phyloP scores from a whole-genome alignment of 2,888 invertebrate genomes.

The Lydus trimaculatus region DNA sequence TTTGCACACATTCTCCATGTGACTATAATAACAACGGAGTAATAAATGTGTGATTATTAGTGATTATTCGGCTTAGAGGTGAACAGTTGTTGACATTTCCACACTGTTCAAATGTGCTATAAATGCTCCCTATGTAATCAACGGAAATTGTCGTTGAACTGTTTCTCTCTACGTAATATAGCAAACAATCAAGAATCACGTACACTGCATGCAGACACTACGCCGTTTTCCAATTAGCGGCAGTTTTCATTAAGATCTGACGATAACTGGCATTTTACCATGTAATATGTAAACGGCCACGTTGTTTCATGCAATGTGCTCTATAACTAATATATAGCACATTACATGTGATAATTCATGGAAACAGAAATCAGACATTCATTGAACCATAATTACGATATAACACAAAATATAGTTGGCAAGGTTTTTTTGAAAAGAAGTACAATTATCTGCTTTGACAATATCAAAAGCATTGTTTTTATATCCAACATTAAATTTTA shows the following conservation, averaged over 20 bases:
- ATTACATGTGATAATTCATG: background rate
- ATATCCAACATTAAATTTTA: background rate
- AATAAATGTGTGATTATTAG: constrained; percentile 16
- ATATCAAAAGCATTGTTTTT: too few relatives aligned
- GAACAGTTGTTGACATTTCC: constrained; percentile 23
- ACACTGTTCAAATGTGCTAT: constrained; percentile 5
- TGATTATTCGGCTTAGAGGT: constrained; percentile 19
- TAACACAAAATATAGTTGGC: background rate
- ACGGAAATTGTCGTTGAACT: constrained; percentile 27
- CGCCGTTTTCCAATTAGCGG: constrained; percentile 27
- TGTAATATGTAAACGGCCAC: background rate
- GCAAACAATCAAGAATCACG: constrained; percentile 22
- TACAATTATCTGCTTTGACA: too few relatives aligned
- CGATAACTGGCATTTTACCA: constrained; percentile 27
- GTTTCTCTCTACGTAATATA: constrained; percentile 8
- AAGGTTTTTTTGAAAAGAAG: too few relatives aligned
- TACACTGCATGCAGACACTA: constrained; percentile 22
- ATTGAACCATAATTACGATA: background rate
- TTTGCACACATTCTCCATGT: background rate
- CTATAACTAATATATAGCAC: background rate
- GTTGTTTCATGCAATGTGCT: background rate
- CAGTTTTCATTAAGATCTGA: constrained; percentile 24
- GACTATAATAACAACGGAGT: background rate
- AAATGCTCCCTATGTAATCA: constrained; percentile 25
- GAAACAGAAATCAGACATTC: background rate